Percentiles rank a stretch among this genome's conserved stretches.
phyloP scores from a whole-genome alignment of 1,140 invertebrate species.

The Papilio polyxenes region DNA sequence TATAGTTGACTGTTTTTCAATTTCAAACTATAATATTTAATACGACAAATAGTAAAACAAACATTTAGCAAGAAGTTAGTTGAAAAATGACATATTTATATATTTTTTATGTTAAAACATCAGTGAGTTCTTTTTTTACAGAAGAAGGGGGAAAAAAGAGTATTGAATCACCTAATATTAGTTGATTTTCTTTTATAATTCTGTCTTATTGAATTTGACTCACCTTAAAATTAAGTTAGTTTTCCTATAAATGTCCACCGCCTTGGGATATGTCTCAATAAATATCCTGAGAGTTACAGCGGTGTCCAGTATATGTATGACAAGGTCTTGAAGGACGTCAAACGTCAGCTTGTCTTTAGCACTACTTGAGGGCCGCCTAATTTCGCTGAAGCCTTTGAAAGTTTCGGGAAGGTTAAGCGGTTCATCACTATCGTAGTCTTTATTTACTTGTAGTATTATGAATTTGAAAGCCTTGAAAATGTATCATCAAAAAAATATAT shows the following conservation, averaged over 20 bases:
- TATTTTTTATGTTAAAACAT: no score
- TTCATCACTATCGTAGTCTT: slow-evolving; percentile 79
- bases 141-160: no score
- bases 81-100: no score
- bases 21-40: no score
- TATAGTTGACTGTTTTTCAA: background rate
- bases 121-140: no score
- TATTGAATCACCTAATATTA: no score
- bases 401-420: slow-evolving; percentile 77
- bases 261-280: slow-evolving; percentile 82
- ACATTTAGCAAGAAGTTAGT: no score
- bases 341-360: slow-evolving; percentile 72
- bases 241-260: slow-evolving; percentile 79
- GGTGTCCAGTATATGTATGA: slow-evolving; percentile 87
- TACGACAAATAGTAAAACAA: no score
- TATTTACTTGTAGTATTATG: slow-evolving; percentile 78
- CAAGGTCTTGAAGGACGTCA: slow-evolving; percentile 83
- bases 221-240: slow-evolving; percentile 82
- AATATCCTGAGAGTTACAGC: slow-evolving; percentile 85
- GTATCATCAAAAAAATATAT: slow-evolving; percentile 23
- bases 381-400: slow-evolving; percentile 75
- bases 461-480: slow-evolving; percentile 73
- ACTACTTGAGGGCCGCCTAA: slow-evolving; percentile 61
- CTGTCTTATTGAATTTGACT: slow-evolving; percentile 43
- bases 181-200: slow-evolving; percentile 18